Evolutionary conservation across 1,140 invertebrate species (phyloP), one percentile per base, ranked within the genome.

Genomic region (Tetragnatha versicolor): DNA sequence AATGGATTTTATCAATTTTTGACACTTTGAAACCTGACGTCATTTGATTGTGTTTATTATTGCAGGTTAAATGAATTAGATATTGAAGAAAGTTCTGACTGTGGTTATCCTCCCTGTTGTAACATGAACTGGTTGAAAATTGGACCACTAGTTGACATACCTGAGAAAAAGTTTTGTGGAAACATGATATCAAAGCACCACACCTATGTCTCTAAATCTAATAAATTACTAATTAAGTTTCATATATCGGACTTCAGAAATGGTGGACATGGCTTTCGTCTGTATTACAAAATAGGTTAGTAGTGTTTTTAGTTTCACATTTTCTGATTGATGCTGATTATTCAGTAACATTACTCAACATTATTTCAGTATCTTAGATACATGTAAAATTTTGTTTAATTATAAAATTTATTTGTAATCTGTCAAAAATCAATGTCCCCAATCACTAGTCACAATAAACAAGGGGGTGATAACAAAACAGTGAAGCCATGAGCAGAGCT

Each of bases 141-240:
- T 31, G 65, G 70, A 22, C 33, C 45, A 12, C 12, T 47, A 2
- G 25, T 14, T 17, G 65, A 69, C 31, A 65, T 14, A 27, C 53
- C 47, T 39, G 70, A 81, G 27, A 22, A 53, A 25, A 51, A 39
- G 27, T 55, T 61, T 25, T 73, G 79, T 73, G 66, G 79, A n/a
- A 68, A 55, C 25, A 58, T 33, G 2, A n/a, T 37, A 29, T 42
- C 35, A n/a, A 20, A 70, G 63, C 25, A 58, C 39, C 39, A 47
- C 39, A 55, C 35, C 10, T 60, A 76, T 42, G 58, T 75, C 55
- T 79, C 81, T 10, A 72, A 20, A 9, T 39, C 22, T 12, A 81
- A 78, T 80, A 55, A 75, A 35, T 37, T 81, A 9, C 73, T 60
- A 45, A 45, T 81, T 4, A 80, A 78, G 39, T 81, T 80, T 73